These are phyloP conservation scores for Tenualosa ilisha DNA, from an alignment of 2,797 vertebrate genomes.

Conservation along the genomic window DNA sequence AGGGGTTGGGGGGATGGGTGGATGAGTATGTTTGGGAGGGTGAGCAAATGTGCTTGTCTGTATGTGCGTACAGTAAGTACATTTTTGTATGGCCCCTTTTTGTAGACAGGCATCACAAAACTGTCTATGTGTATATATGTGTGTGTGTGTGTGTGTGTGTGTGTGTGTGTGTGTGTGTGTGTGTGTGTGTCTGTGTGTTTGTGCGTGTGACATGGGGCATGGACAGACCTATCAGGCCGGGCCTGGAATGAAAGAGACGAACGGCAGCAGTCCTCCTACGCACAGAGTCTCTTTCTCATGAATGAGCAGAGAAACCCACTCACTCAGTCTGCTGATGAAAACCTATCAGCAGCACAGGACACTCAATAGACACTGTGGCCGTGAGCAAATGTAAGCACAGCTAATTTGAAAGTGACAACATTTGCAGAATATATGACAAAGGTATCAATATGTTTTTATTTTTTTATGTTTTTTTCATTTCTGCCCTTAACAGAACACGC, in stretches of 20 bases:
- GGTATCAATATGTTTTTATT: neutral
- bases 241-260: neutral
- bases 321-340: neutral
- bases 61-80: no score
- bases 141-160: no score
- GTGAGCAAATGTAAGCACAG: neutral
- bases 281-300: neutral
- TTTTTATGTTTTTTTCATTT: neutral
- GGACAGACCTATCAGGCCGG: no score
- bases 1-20: neutral
- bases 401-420: conserved; percentile 17
- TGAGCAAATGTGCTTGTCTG: no score
- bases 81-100: no score
- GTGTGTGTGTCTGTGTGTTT: no score
- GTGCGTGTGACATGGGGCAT: neutral
- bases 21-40: neutral
- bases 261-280: neutral
- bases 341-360: neutral
- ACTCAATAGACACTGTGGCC: neutral
- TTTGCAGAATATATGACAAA: neutral
- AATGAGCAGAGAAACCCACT: neutral
- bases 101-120: no score
- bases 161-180: no score
- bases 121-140: no score
- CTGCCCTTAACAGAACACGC: neutral